Percentiles rank a stretch among this genome's conserved stretches.
Evolutionary conservation across 2,113 vertebrate genomes (phyloP).

Genomic region (Cinclus cinclus): DNA sequence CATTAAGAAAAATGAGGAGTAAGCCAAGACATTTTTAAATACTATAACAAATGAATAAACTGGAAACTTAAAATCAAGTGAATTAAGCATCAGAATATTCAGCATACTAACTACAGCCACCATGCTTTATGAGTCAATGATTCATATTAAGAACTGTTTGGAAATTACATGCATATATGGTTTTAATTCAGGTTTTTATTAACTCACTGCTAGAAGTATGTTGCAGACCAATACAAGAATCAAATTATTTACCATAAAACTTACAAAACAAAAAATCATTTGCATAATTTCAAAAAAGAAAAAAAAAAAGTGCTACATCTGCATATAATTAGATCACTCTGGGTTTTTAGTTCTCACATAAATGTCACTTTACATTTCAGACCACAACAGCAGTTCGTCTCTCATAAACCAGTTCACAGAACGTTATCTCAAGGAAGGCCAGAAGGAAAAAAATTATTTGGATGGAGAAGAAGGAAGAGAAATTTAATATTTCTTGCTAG

Average conservation of each 20-base stretch:
- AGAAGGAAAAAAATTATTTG: background rate
- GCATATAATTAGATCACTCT: background rate
- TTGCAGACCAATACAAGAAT: background rate
- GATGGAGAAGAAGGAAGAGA: background rate
- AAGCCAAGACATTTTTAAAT: background rate
- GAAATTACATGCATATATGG: background rate
- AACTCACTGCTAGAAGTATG: background rate
- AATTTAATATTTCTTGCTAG: constrained; percentile 29
- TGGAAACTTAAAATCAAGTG: background rate
- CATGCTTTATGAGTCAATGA: background rate
- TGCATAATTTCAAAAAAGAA: background rate
- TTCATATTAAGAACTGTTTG: background rate
- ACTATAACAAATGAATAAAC: background rate
- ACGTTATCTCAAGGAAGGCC: background rate
- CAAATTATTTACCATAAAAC: background rate
- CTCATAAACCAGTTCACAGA: background rate
- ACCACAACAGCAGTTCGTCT: background rate
- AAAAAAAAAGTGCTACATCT: background rate
- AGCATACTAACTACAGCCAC: background rate
- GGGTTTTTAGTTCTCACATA: background rate
- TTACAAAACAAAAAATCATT: background rate
- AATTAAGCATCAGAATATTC: background rate
- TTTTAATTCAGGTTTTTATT: constrained; percentile 10
- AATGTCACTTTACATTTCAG: background rate
- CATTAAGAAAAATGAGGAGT: background rate